Evolutionary conservation across 2,113 vertebrate species (phyloP), one percentile per base, ranked within the genome.

Genomic region (Chauna torquata): DNA sequence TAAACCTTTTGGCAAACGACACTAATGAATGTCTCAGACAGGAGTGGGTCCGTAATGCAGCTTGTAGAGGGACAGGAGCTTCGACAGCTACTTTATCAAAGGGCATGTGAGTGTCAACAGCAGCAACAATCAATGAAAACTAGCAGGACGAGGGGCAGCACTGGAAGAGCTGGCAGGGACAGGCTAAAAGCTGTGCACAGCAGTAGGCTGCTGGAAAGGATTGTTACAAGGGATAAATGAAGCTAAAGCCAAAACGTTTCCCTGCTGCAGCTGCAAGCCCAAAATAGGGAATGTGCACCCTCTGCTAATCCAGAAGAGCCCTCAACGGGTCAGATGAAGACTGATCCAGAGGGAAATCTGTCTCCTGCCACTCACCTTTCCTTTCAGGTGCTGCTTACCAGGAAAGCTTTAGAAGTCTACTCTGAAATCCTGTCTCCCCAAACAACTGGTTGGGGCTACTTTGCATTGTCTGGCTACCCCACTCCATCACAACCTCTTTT

Each of bases 1-100:
- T 97, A 98, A 98, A 97, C 92, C 97, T 95, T 97, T 97, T 94
- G 97, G 97, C 96, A 97, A 97, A 96, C 5, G 7, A 47, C 84
- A 57, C 79, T 93, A 96, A 96, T 66, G 86, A 96, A 94, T 13
- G 36, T 94, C 91, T 97, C 75, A 22, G 58, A 91, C 80, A 58
- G 70, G 93, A 97, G 83, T 12, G 24, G 72, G 93, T 93, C 72
- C 4, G 5, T n/a, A 83, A 44, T 2, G 4, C 6, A 6, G 58
- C 54, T 91, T 3, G 12, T 66, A 65, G 91, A 96, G 76, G 85
- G 75, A 88, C 3, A 3, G 86, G 45, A 89, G 96, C 62, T 96
- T 54, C 57, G 92, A 65, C 57, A 62, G 70, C 42, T 18, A n/a
- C 42, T 78, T 89, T 86, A 83, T 82, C 88, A 72, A 75, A 92